Percentiles rank a stretch among this genome's conserved stretches.
These are phyloP conservation scores for Eulithis testata DNA, from an alignment of 2,888 invertebrate species.

Conservation along the genomic window DNA sequence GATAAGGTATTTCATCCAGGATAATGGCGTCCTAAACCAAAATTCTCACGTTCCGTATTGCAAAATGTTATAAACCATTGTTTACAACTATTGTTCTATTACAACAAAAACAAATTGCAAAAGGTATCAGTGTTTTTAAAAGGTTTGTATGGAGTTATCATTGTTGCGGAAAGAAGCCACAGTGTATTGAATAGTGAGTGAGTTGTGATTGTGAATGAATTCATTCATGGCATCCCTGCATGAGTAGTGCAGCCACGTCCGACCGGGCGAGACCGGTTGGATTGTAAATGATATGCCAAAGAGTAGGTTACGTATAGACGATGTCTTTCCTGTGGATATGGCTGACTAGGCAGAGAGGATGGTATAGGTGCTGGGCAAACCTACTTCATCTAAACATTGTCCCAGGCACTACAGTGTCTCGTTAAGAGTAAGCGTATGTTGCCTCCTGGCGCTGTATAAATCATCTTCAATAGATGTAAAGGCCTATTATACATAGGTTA, in stretches of 20 bases:
- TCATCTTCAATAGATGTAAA: too few relatives aligned
- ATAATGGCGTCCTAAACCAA: conserved; percentile 70
- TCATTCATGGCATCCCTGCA: conserved; percentile 54
- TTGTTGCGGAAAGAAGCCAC: conserved; percentile 45
- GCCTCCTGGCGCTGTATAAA: too few relatives aligned
- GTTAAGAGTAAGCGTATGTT: too few relatives aligned
- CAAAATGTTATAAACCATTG: conserved; percentile 78
- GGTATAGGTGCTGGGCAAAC: too few relatives aligned
- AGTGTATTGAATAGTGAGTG: conserved; percentile 35
- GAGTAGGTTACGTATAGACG: conserved; percentile 29
- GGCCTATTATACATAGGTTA: too few relatives aligned
- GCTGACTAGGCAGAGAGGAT: too few relatives aligned
- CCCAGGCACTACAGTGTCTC: too few relatives aligned
- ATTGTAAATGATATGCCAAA: conserved; percentile 53
- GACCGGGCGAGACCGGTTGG: conserved; percentile 53
- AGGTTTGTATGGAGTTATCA: conserved; percentile 48
- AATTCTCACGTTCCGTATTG: conserved; percentile 80
- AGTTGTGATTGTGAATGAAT: conserved; percentile 67
- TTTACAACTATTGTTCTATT: conserved; percentile 75
- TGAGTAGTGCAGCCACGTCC: conserved; percentile 68
- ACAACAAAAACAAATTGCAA: conserved; percentile 67
- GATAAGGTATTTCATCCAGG: conserved; percentile 46
- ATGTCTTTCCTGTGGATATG: not conserved
- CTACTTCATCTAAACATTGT: too few relatives aligned
- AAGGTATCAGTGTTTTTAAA: conserved; percentile 47